Evolutionary conservation across 2,888 invertebrate genomes (phyloP).

Genomic region (Pyrochroa serraticornis): DNA sequence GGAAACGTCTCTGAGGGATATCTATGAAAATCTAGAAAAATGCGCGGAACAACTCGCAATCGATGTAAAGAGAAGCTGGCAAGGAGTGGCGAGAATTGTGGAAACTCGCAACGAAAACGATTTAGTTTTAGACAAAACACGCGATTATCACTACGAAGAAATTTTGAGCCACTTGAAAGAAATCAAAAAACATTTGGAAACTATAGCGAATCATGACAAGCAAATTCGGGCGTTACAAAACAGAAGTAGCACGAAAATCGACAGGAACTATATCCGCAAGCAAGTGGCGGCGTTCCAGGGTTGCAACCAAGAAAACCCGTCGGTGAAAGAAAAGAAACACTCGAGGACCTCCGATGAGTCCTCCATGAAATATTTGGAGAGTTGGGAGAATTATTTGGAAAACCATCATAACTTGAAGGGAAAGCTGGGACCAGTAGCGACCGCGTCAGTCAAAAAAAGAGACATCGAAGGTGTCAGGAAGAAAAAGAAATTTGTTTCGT

Average conservation of each 20-base stretch:
- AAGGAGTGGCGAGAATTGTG: not conserved
- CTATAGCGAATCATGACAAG: constrained; percentile 36
- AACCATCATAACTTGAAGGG: constrained; percentile 23
- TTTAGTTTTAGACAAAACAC: constrained; percentile 38
- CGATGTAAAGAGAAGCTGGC: constrained; percentile 31
- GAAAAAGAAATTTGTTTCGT: constrained; percentile 40
- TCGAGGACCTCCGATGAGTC: constrained; percentile 35
- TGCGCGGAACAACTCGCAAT: constrained; percentile 37
- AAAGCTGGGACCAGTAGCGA: not conserved
- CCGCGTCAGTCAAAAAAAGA: constrained; percentile 27
- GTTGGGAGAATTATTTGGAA: constrained; percentile 40
- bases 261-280: constrained; percentile 36
- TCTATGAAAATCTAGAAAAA: constrained; percentile 31
- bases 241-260: constrained; percentile 24
- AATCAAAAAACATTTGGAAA: constrained; percentile 35
- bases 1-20: constrained; percentile 26
- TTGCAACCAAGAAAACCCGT: constrained; percentile 3
- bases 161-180: constrained; percentile 34
- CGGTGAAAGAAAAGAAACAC: constrained; percentile 16
- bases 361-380: constrained; percentile 37
- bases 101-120: constrained; percentile 28
- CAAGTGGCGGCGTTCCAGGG: constrained; percentile 36
- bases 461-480: constrained; percentile 25
- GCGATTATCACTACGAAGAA: constrained; percentile 42
- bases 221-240: constrained; percentile 30